Conservation (phyloP, 2,888 invertebrate species). For the Dyspetes luteomarginatus region DNA sequence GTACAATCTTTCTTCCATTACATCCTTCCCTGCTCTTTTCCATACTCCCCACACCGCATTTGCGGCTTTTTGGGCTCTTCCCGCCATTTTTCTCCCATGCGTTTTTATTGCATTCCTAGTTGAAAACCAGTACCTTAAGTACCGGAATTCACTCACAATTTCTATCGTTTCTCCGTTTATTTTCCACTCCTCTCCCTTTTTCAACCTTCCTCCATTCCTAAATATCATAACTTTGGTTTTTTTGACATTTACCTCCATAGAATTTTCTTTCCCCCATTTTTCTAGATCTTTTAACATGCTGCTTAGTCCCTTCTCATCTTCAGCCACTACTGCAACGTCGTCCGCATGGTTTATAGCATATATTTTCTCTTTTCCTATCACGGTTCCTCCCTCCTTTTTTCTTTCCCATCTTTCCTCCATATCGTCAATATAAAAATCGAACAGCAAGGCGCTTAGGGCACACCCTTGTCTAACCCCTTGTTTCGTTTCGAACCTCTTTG, state of each 20-base stretch:
- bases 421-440: not conserved
- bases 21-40: constrained; percentile 10
- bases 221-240: no score
- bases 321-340: no score
- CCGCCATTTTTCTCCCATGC: constrained; percentile 1
- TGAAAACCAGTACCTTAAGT: not conserved
- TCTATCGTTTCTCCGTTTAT: constrained; percentile 15
- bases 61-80: constrained; percentile 32
- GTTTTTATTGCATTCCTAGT: not conserved
- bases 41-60: not conserved
- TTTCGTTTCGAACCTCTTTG: no score
- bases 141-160: no score
- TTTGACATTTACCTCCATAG: no score
- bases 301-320: no score
- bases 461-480: constrained; percentile 61
- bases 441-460: constrained; percentile 39
- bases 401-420: constrained; percentile 30
- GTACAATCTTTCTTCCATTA: constrained; percentile 6
- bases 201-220: constrained; percentile 35
- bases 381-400: constrained; percentile 13
- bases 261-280: not conserved
- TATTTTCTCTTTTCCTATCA: no score
- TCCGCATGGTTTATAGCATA: no score
- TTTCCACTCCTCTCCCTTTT: constrained; percentile 18
- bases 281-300: no score